Evolutionary conservation across 2,113 vertebrate genomes (phyloP).

Genomic region (Pseudopodoces humilis): DNA sequence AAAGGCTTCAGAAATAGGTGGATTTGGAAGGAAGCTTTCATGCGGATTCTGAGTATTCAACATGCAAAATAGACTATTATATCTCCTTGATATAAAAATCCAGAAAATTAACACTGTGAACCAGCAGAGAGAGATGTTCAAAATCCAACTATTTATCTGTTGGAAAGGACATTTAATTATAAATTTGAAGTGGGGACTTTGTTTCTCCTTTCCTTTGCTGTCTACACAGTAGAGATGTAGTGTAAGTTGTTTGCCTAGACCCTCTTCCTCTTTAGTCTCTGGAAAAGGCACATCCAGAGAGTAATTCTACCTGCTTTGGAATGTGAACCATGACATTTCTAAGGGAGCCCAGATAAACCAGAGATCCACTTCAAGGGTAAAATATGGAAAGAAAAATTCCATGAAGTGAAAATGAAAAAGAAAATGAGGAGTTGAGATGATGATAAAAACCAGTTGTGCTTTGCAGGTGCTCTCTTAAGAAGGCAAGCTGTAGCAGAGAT

Average conservation of each 20-base stretch:
- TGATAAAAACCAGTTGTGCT: background rate
- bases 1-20: background rate
- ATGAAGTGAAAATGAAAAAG: background rate
- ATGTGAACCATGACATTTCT: background rate
- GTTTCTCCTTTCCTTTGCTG: background rate
- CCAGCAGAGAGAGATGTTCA: background rate
- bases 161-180: background rate
- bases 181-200: background rate
- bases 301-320: background rate
- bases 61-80: background rate
- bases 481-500: background rate
- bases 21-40: background rate
- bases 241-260: background rate
- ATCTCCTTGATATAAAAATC: background rate
- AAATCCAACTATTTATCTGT: background rate
- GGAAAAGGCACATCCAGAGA: background rate
- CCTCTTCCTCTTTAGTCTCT: background rate
- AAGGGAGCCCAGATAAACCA: background rate
- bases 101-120: background rate
- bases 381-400: background rate
- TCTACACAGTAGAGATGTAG: background rate
- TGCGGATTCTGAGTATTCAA: background rate
- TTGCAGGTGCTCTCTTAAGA: background rate
- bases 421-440: background rate
- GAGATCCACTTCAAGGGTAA: background rate